These are phyloP conservation scores for Vulpes lagopus DNA, from an alignment of 2,113 vertebrate genomes.

Conservation along the genomic window DNA sequence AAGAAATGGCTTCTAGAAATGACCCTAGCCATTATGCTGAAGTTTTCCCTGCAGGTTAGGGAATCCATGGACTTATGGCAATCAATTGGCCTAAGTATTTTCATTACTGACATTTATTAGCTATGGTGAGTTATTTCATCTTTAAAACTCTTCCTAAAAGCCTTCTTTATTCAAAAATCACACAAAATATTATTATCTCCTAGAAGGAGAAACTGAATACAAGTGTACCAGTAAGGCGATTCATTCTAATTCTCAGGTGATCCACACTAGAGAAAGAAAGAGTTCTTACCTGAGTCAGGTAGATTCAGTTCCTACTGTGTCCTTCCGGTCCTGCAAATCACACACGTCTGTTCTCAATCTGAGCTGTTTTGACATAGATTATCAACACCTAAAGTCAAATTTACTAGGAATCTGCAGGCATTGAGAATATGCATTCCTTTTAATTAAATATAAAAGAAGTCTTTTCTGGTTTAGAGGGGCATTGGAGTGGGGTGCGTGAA, in stretches of 20 bases:
- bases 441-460: not conserved
- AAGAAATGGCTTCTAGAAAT: not conserved
- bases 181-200: not conserved
- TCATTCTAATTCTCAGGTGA: not conserved
- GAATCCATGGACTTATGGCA: not conserved
- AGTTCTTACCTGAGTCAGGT: not conserved
- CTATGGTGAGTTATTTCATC: not conserved
- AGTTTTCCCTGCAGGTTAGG: not conserved
- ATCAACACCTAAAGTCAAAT: constrained; percentile 2
- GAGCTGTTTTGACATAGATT: constrained; percentile 8
- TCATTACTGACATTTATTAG: not conserved
- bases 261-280: not conserved
- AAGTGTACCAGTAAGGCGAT: not conserved
- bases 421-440: not conserved
- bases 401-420: not conserved
- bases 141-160: not conserved
- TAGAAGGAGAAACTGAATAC: not conserved
- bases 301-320: not conserved
- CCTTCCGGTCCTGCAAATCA: not conserved
- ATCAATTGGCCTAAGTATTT: not conserved
- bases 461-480: not conserved
- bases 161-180: not conserved
- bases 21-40: not conserved
- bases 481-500: accelerated
- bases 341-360: not conserved